Base-by-base conservation (phyloP, 2,888 invertebrate genomes). In the Gnatocerus cornutus region DNA sequence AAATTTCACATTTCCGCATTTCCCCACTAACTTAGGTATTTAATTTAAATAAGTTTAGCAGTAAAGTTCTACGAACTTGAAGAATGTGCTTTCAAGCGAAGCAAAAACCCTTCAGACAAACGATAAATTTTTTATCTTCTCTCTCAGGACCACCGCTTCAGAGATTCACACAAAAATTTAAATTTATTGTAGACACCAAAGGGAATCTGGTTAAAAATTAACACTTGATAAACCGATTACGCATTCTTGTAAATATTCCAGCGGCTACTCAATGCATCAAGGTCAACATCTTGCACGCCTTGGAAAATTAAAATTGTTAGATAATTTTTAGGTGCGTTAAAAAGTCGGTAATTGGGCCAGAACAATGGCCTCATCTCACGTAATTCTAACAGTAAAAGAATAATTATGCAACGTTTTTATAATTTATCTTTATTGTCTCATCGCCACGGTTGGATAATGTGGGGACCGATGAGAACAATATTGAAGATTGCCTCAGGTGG, bases 281-380 rank as follows among this genome's bases (percentile, higher is more conserved):
- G 50, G 50, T 12, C 30, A 16, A n/a, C n/a, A 29, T 29, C 50
- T 50, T 56, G 21, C 39, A 56, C 43, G 8, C 30, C 37, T 56
- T 21, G 21, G 13, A n/a, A 9, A 59, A 59, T 46, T 46, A 58
- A 46, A 58, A 41, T 46, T 10, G 59, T 59, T 13, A 59, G 59
- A 61, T 48, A 37, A 39, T 48, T 39, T 50, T 33, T 3, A 46
- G n/a, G 12, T 30, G 41, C 29, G 27, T 50, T 50, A 9, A 46
- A 33, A 61, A 61, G 48, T 61, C 48, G 21, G 48, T 21, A 61
- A 61, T 59, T 27, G 21, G 59, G 33, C 48, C 48, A 46, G 61
- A 61, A 61, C 61, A 48, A 61, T 50, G 61, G 14, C 46, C 46
- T 56, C 53, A 41, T 58, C 43, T 55, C 46, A 48, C 61, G 61